These are phyloP conservation scores for Rhinichthys klamathensis DNA, from an alignment of 2,113 vertebrate genomes.

Conservation along the genomic window DNA sequence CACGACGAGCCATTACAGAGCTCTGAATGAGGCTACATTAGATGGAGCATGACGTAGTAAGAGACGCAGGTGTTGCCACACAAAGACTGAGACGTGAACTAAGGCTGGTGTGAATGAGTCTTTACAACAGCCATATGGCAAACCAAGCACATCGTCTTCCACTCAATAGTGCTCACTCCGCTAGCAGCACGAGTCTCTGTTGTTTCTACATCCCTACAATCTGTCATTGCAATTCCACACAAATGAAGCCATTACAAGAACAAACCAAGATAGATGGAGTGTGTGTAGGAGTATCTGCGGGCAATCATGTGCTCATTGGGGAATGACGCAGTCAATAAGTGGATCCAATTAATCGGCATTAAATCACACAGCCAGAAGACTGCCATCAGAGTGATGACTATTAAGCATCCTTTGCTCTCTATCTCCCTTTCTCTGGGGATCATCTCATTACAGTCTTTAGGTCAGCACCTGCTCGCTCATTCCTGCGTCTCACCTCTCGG, in stretches of 20 bases:
- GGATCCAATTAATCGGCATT: slow-evolving; percentile 38
- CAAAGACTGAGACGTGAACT: slow-evolving; percentile 18
- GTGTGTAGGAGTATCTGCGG: slow-evolving; percentile 1
- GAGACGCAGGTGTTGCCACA: slow-evolving; percentile 26
- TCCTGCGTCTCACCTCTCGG: background rate
- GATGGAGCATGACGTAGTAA: background rate
- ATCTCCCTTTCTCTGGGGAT: background rate
- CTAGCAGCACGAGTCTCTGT: background rate
- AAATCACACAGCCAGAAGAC: slow-evolving; percentile 43
- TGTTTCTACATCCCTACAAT: slow-evolving; percentile 25
- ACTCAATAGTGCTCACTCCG: slow-evolving; percentile 13
- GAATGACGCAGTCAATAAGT: slow-evolving; percentile 30
- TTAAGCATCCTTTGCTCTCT: slow-evolving; percentile 6
- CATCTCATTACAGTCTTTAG: background rate
- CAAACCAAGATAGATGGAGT: background rate
- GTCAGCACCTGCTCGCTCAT: background rate
- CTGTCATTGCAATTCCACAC: slow-evolving; percentile 18
- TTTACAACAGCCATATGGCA: slow-evolving; percentile 37
- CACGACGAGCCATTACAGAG: background rate
- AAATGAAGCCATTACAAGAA: slow-evolving; percentile 10
- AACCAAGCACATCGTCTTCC: slow-evolving; percentile 22
- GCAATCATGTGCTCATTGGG: slow-evolving; percentile 17
- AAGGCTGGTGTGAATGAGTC: slow-evolving; percentile 29
- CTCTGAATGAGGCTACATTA: background rate
- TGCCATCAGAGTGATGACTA: slow-evolving; percentile 1